A percentile compares a stretch with the other conserved stretches of the same genome.
Evolutionary conservation across 2,113 vertebrate species (phyloP).

Genomic region (Oreochromis tanganicae): DNA sequence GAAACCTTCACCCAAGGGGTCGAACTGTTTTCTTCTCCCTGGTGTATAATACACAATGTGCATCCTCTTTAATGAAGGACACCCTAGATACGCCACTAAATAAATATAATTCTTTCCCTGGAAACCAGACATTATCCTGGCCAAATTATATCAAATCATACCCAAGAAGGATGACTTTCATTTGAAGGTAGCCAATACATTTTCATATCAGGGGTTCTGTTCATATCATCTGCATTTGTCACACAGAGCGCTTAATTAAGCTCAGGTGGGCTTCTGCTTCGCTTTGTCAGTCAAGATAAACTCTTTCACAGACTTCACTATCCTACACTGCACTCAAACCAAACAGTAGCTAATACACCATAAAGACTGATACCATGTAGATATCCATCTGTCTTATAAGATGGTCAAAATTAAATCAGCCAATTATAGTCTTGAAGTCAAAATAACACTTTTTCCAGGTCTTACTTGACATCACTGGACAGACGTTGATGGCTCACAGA

Average conservation of each 20-base stretch:
- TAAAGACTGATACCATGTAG: not conserved
- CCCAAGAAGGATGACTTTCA: not conserved
- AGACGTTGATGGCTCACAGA: not conserved
- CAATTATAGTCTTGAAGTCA: not conserved
- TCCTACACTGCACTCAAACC: not conserved
- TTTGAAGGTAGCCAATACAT: not conserved
- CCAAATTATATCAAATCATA: not conserved
- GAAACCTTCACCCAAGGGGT: not conserved
- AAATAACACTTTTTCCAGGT: not conserved
- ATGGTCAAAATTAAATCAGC: not conserved
- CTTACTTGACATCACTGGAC: not conserved
- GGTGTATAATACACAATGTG: not conserved
- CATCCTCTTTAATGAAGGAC: not conserved
- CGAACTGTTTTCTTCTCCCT: not conserved
- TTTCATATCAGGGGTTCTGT: not conserved
- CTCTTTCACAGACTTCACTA: not conserved
- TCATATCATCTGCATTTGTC: not conserved
- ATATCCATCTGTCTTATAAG: not conserved
- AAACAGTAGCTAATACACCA: not conserved
- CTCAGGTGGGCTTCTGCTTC: not conserved
- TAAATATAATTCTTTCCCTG: not conserved
- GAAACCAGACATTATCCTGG: not conserved
- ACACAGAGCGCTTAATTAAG: not conserved
- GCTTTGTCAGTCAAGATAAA: not conserved
- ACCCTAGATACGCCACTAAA: not conserved